Evolutionary conservation across 2,888 invertebrate species (phyloP), one percentile per base, ranked within the genome.

Genomic region (Crocallis elinguaria): DNA sequence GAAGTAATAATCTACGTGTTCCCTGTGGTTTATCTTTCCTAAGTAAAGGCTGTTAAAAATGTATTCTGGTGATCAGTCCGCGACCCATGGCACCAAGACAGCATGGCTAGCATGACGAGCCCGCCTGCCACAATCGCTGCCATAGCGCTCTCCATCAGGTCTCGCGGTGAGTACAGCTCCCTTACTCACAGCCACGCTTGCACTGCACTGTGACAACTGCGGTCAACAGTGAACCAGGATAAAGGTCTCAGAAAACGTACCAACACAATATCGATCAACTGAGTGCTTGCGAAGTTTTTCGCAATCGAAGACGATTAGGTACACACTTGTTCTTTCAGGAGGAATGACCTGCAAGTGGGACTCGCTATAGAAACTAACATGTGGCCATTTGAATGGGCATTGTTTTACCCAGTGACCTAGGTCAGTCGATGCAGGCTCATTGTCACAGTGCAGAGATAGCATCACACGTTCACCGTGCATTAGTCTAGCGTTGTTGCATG

Each of bases 121-220:
- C 39, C 54, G n/a, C 77, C 80, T 27, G 75, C 80, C 58, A 73
- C 81, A 39, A 67, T 87, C 60, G 88, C 86, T 41, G 86, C 88
- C 61, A 82, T 90, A 57, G 87, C 88, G 59, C 84, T 90, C 57
- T 84, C 89, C 46, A 88, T 90, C 73, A 79, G 80, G 66, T 90
- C 89, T 56, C 78, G 87, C 64, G 86, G 89, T 90, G 82, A 89
- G 89, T 87, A 61, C 56, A 50, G 55, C 51, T 21, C 5, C 39
- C 8, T 9, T 23, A n/a, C n/a, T 9, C 38, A 38, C 38, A 2
- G 14, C 33, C 14, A 3, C 21, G 12, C 36, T 21, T 12, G 16
- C n/a, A n/a, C n/a, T 16, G 5, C 16, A 16, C 37, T 9, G 37
- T 23, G 41, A 30, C 32, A 32, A 2, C 32, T 41, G 19, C 23